A percentile compares a stretch with the other conserved stretches of the same genome.
Conservation (phyloP, 2,888 invertebrate species). For the Cylloceria caligata region DNA sequence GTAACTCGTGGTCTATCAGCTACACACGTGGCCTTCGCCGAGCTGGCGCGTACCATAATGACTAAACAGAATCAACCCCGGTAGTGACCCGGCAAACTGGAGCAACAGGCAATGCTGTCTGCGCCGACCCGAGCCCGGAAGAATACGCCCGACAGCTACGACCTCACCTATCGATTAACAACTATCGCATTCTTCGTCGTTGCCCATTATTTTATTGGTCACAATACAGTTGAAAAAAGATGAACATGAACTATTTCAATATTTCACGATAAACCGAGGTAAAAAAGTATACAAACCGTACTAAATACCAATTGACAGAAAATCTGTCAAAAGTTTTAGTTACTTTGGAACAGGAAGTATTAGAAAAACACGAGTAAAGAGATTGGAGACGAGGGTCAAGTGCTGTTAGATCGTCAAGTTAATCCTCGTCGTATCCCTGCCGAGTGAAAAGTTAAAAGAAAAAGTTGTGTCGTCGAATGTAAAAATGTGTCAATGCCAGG, state of each 20-base stretch:
- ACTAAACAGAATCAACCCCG: constrained; percentile 47
- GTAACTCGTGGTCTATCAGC: not conserved
- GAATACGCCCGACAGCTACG: constrained; percentile 39
- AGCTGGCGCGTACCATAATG: constrained; percentile 35
- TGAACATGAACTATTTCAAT: not conserved
- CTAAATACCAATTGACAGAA: not conserved
- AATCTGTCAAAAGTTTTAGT: not conserved
- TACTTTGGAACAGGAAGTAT: not conserved
- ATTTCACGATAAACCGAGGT: not conserved
- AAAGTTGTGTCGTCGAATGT: constrained; percentile 20
- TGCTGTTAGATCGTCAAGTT: not conserved
- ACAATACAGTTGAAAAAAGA: not conserved
- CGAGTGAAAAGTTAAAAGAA: constrained; percentile 42
- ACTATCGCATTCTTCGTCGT: not conserved
- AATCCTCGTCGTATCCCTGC: not conserved
- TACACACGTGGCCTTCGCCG: constrained; percentile 7
- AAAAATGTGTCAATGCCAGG: constrained; percentile 6
- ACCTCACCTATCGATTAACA: constrained; percentile 35
- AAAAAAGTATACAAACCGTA: not conserved
- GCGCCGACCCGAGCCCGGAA: constrained; percentile 36
- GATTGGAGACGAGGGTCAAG: constrained; percentile 4
- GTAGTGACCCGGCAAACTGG: constrained; percentile 65
- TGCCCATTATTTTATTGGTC: constrained; percentile 1
- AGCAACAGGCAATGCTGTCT: constrained; percentile 70
- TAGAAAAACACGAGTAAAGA: not conserved